Evolutionary conservation across 2,888 invertebrate species (phyloP).

Genomic region (Drosophila mayaguana): DNA sequence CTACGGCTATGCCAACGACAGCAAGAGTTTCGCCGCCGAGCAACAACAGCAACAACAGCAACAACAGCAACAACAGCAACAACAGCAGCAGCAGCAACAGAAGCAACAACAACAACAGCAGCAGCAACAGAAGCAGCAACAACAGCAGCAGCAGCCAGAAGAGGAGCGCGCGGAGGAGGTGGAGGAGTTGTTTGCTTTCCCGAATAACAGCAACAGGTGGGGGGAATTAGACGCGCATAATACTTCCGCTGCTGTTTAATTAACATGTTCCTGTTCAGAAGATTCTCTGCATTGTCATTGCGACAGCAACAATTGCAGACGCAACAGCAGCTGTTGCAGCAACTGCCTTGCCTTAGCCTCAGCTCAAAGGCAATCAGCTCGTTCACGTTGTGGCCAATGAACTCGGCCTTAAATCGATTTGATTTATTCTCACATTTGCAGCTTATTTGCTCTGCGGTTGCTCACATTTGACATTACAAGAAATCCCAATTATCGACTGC

Average conservation of each 20-base stretch:
- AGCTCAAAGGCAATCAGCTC: neutral
- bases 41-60: neutral
- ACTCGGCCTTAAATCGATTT: neutral
- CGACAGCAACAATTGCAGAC: neutral
- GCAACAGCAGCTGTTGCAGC: conserved; percentile 4
- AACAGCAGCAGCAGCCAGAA: neutral
- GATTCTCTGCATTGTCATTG: neutral
- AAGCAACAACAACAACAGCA: conserved; percentile 50
- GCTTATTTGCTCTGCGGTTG: neutral
- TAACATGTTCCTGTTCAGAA: neutral
- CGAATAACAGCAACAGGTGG: conserved; percentile 71
- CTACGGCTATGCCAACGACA: conserved; percentile 48
- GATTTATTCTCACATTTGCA: neutral
- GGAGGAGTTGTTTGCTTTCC: conserved; percentile 1
- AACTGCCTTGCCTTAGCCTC: neutral
- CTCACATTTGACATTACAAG: neutral
- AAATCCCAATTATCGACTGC: too few relatives aligned
- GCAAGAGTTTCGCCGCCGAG: conserved; percentile 48
- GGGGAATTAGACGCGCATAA: conserved; percentile 5
- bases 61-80: neutral
- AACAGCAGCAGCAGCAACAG: neutral
- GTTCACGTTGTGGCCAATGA: neutral
- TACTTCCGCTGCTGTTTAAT: neutral
- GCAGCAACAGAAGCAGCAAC: neutral
- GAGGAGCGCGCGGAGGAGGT: neutral